Base-by-base conservation (phyloP, 2,888 invertebrate species). In the Nephrocerus scutellatus region DNA sequence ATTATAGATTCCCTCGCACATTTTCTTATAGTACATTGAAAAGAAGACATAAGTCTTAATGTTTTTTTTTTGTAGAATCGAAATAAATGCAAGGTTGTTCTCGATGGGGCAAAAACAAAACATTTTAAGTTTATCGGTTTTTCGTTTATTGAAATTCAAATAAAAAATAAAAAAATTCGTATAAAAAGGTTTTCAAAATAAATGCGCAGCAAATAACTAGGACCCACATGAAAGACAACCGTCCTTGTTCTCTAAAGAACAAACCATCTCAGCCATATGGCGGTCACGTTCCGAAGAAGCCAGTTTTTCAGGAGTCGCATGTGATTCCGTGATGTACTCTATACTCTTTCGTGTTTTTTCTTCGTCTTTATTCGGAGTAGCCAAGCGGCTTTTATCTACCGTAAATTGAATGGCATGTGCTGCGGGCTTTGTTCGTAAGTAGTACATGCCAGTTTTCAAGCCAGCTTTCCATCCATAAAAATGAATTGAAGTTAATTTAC, bases 401-500 rank as follows among this genome's bases (percentile, higher is more conserved):
- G 97, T 97, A 66, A 98, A 97, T 63, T 98, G 93, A 52, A 97
- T 91, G 5, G 97, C 92, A 65, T 89, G 84, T 2, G 87, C 92
- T 1, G 97, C 97, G 6, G 97, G 91, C 63, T 93, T 95, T 0
- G 95, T 96, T 33, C 96, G 77, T 48, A 98, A 72, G 65, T 98
- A 97, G 68, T 98, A 99, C 96, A 98, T 96, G 34, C 98, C 98
- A 2, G 97, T 98, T 72, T 98, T 98, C 41, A 98, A 72, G 4
- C 97, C 97, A 70, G 84, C 76, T 70, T 88, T 84, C 98, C 98
- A 98, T 0, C 89, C 90, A 65, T 90, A 89, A 68, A 98, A 98
- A 70, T 99, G 98, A 79, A 99, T 97, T 3, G 96, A 96, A 3
- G 93, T 89, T 37, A 98, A 72, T 63, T 91, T 91, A 5, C 87